These are phyloP conservation scores for Diadema setosum DNA, from an alignment of 35 echinoderm and acorn worm species.

Conservation along the genomic window DNA sequence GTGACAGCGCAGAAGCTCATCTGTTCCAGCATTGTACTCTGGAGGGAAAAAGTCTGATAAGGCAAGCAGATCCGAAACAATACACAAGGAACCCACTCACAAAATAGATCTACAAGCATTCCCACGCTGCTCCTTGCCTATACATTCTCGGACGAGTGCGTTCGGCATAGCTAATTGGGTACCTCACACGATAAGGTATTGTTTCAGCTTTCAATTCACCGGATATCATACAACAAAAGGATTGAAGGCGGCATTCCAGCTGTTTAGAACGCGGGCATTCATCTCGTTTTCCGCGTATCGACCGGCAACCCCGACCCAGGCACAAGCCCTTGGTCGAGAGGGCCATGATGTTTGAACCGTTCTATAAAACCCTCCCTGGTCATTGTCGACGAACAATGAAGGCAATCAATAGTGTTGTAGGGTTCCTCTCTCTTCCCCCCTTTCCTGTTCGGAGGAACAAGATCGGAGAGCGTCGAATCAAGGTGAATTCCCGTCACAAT, in stretches of 20 bases:
- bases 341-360: background rate
- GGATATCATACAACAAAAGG: background rate
- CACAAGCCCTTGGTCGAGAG: background rate
- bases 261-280: background rate
- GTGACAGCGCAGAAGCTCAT: too few species aligned
- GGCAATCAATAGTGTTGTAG: background rate
- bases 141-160: too few species aligned
- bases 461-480: background rate
- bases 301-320: background rate
- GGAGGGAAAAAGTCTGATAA: too few species aligned
- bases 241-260: background rate
- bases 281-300: background rate
- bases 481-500: constrained; percentile 1
- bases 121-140: too few species aligned
- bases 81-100: too few species aligned
- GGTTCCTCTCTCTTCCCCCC: background rate
- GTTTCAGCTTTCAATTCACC: too few species aligned
- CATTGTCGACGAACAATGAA: background rate
- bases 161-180: too few species aligned
- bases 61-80: too few species aligned
- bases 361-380: background rate
- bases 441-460: background rate
- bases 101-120: too few species aligned
- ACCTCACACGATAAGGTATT: too few species aligned
- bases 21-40: too few species aligned